These are phyloP conservation scores for Amiota mariae DNA, from an alignment of 2,888 invertebrate species.

Conservation along the genomic window DNA sequence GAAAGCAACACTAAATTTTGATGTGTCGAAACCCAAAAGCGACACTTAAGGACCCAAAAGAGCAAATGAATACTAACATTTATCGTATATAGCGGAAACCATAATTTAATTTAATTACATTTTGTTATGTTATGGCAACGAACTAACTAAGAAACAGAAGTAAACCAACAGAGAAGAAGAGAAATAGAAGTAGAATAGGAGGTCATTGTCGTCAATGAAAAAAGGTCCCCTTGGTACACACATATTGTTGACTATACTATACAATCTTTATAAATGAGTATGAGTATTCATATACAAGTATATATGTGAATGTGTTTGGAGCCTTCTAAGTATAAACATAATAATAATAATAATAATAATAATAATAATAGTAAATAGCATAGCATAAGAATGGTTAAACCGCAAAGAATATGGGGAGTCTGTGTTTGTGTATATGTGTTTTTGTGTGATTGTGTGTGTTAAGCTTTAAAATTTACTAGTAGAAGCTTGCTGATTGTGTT, in stretches of 20 bases:
- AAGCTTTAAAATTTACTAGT: slow-evolving; percentile 10
- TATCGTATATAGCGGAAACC: slow-evolving; percentile 36
- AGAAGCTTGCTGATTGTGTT: neutral
- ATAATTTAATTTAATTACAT: slow-evolving; percentile 61
- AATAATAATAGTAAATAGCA: neutral
- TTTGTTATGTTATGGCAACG: slow-evolving; percentile 40
- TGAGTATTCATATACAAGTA: neutral
- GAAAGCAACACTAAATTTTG: slow-evolving; percentile 60
- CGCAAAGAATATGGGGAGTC: slow-evolving; percentile 35
- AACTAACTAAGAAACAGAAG: too few relatives aligned
- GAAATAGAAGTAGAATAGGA: neutral
- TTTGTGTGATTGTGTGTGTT: too few relatives aligned
- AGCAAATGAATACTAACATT: neutral
- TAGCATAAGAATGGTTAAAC: slow-evolving; percentile 30
- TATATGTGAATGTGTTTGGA: neutral
- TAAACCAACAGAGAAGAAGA: too few relatives aligned
- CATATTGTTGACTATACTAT: slow-evolving; percentile 1
- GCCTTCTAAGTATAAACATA: neutral
- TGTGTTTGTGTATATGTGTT: slow-evolving; percentile 9
- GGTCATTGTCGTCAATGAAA: slow-evolving; percentile 23
- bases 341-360: neutral
- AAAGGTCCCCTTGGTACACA: neutral
- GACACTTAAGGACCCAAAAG: slow-evolving; percentile 22
- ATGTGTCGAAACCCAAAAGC: slow-evolving; percentile 51
- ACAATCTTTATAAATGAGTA: neutral